Evolutionary conservation across 2,797 vertebrate species (phyloP).

Genomic region (Thalassophryne amazonica): DNA sequence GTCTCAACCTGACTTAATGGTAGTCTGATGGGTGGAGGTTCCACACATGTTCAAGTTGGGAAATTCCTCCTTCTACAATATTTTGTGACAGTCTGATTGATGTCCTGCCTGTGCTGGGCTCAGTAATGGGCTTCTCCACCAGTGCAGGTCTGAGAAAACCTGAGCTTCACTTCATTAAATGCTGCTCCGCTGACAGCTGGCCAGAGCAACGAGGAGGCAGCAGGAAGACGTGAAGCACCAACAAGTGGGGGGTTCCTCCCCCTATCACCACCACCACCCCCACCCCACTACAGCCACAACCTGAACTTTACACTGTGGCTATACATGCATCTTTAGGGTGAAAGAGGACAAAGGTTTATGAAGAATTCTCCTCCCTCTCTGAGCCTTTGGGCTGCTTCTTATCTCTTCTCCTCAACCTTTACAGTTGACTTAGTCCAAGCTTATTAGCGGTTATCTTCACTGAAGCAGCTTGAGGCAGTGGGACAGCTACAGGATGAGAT

Average conservation of each 20-base stretch:
- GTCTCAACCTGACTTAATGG: constrained; percentile 17
- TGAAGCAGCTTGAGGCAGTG: constrained; percentile 24
- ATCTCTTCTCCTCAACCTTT: constrained; percentile 19
- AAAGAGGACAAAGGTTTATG: constrained; percentile 6
- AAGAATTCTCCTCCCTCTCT: constrained; percentile 16
- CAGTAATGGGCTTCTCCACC: constrained; percentile 29
- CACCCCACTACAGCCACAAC: constrained; percentile 6
- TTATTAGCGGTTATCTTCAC: constrained; percentile 45
- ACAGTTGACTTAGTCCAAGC: neutral
- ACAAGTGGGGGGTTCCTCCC: too few species aligned
- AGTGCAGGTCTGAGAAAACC: constrained; percentile 25
- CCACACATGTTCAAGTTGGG: constrained; percentile 39
- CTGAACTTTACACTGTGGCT: constrained; percentile 29
- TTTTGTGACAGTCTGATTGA: constrained; percentile 62
- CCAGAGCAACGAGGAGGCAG: neutral
- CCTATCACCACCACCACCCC: too few species aligned
- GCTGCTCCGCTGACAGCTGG: constrained; percentile 19
- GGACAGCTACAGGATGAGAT: constrained; percentile 7
- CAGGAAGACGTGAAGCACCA: too few species aligned
- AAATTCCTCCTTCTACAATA: constrained; percentile 27
- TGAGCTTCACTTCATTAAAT: constrained; percentile 21
- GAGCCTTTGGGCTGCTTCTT: constrained; percentile 19
- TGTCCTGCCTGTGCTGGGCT: constrained; percentile 28
- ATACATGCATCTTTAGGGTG: neutral
- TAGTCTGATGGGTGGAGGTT: constrained; percentile 12